Conservation (phyloP, 1,140 invertebrate species). For the Mya arenaria region DNA sequence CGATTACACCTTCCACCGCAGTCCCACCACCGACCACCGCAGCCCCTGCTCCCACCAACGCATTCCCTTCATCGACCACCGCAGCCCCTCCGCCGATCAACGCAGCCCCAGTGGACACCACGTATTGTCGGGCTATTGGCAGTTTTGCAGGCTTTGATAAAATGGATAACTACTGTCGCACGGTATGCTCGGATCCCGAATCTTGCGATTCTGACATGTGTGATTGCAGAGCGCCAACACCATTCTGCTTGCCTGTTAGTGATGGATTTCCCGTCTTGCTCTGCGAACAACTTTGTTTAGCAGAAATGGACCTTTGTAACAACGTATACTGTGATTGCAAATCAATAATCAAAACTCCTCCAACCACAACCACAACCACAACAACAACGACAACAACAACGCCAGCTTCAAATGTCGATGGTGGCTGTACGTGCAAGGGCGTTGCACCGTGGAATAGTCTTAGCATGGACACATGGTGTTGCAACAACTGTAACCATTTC, state of each 20-base stretch:
- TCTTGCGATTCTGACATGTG: too few relatives aligned
- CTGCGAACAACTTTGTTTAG: too few relatives aligned
- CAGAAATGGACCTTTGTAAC: too few relatives aligned
- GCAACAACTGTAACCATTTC: background rate
- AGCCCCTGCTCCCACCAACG: background rate
- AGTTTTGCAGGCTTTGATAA: too few relatives aligned
- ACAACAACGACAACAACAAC: background rate
- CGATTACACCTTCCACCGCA: background rate
- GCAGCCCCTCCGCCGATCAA: slow-evolving; percentile 12
- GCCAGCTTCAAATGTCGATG: background rate
- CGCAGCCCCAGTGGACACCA: too few relatives aligned
- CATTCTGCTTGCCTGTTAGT: too few relatives aligned
- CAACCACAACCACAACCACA: background rate
- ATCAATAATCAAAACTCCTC: background rate
- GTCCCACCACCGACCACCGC: background rate
- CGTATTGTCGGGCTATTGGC: too few relatives aligned
- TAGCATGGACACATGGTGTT: background rate
- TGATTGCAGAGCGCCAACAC: too few relatives aligned
- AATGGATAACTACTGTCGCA: too few relatives aligned
- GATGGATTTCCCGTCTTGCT: too few relatives aligned
- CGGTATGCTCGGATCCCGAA: too few relatives aligned
- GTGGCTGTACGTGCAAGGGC: background rate
- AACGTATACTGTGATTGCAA: too few relatives aligned
- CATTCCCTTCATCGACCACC: slow-evolving; percentile 7
- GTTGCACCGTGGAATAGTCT: background rate